Percentiles rank a stretch among this genome's conserved stretches.
Conservation (phyloP, 2,888 invertebrate genomes). For the Caenorhabditis japonica region DNA sequence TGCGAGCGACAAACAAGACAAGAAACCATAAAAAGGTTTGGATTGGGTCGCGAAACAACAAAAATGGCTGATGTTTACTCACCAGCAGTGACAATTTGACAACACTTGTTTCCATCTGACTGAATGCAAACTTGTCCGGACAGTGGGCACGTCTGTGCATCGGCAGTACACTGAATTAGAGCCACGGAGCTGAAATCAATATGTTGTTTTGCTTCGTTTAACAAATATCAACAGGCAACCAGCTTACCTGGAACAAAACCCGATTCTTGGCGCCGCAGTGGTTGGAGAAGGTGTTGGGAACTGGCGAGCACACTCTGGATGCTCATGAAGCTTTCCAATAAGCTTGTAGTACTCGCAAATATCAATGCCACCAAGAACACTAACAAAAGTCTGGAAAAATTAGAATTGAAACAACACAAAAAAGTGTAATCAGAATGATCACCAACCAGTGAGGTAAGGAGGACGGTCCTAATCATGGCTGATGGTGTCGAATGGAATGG, state of each 20-base stretch:
- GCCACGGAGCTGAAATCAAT: conserved; percentile 65
- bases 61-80: too few relatives aligned
- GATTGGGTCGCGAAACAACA: too few relatives aligned
- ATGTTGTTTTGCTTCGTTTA: too few relatives aligned
- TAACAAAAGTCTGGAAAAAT: conserved; percentile 34
- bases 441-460: conserved; percentile 46
- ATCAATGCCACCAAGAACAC: conserved; percentile 52
- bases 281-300: conserved; percentile 52
- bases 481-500: conserved; percentile 11
- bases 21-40: too few relatives aligned
- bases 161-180: conserved; percentile 73
- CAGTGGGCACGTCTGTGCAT: conserved; percentile 71
- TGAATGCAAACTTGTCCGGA: conserved; percentile 74
- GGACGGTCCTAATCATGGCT: conserved; percentile 31
- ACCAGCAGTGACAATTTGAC: conserved; percentile 72
- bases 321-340: conserved; percentile 68
- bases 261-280: conserved; percentile 55
- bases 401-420: too few relatives aligned
- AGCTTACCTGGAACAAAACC: conserved; percentile 61
- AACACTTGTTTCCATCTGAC: conserved; percentile 74
- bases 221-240: neutral
- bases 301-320: conserved; percentile 69
- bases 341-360: conserved; percentile 69
- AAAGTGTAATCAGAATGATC: too few relatives aligned
- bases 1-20: too few relatives aligned